phyloP scores from a whole-genome alignment of 2,888 invertebrate species.

The Scrobipalpa atriplicella region DNA sequence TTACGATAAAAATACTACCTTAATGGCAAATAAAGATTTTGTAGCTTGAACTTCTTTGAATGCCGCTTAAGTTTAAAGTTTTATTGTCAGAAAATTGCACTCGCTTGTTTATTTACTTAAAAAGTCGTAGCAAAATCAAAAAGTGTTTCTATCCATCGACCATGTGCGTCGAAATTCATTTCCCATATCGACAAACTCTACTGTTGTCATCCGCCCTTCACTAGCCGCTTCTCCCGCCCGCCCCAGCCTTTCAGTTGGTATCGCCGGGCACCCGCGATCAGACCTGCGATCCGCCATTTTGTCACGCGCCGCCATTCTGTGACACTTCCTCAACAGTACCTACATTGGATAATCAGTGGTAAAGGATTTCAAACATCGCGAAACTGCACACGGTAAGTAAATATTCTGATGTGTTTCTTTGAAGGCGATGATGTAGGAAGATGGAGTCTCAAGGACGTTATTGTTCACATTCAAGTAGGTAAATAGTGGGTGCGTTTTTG shows the following conservation, averaged over 20 bases:
- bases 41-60: too few relatives aligned
- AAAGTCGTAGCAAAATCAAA: too few relatives aligned
- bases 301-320: constrained; percentile 60
- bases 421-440: background rate
- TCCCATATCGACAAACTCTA: constrained; percentile 17
- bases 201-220: constrained; percentile 20
- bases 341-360: background rate
- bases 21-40: too few relatives aligned
- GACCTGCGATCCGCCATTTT: constrained; percentile 56
- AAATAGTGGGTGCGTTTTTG: constrained; percentile 19
- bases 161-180: background rate
- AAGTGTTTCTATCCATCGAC: too few relatives aligned
- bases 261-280: constrained; percentile 56
- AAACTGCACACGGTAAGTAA: background rate
- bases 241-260: constrained; percentile 62
- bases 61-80: too few relatives aligned
- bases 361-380: background rate
- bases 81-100: too few relatives aligned
- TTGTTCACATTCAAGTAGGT: constrained; percentile 40
- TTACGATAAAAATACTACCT: too few relatives aligned
- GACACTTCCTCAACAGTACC: constrained; percentile 32
- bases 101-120: too few relatives aligned
- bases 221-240: constrained; percentile 46
- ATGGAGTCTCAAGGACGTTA: constrained; percentile 46
- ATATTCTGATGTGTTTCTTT: background rate